phyloP scores from a whole-genome alignment of 1,140 invertebrate genomes.

The Ceratosolen solmsi region DNA sequence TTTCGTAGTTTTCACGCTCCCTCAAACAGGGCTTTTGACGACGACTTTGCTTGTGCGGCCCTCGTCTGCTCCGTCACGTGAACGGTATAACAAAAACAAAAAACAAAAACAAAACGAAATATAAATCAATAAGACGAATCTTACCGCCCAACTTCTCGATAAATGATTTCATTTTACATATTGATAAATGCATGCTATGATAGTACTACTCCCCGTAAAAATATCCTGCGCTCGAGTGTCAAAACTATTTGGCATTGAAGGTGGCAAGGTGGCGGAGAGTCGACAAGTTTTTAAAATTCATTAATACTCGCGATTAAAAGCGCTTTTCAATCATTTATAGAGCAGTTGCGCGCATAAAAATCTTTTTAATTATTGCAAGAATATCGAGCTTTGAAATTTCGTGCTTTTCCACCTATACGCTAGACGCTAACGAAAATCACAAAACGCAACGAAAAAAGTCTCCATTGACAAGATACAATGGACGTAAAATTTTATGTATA shows the following conservation, averaged over 20 bases:
- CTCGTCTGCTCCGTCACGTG: background rate
- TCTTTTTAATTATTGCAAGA: slow-evolving; percentile 7
- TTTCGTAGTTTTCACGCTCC: too few relatives aligned
- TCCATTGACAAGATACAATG: background rate
- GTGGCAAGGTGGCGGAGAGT: background rate
- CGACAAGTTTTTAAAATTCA: background rate
- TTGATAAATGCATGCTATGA: background rate
- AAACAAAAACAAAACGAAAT: too few relatives aligned
- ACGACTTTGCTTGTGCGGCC: too few relatives aligned
- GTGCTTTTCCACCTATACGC: background rate
- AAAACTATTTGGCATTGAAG: background rate
- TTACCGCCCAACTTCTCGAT: background rate
- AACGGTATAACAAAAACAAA: too few relatives aligned
- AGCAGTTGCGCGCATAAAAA: background rate
- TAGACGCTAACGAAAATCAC: background rate
- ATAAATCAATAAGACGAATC: too few relatives aligned
- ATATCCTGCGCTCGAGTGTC: background rate
- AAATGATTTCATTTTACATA: background rate
- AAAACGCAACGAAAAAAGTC: background rate
- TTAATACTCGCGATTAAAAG: background rate
- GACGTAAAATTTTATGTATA: slow-evolving; percentile 22
- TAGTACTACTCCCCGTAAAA: background rate
- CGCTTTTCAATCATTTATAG: background rate
- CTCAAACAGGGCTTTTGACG: too few relatives aligned
- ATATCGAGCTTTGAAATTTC: slow-evolving; percentile 2